These are phyloP conservation scores for Rhyacophila evoluta DNA, from an alignment of 2,888 invertebrate species.

Conservation along the genomic window DNA sequence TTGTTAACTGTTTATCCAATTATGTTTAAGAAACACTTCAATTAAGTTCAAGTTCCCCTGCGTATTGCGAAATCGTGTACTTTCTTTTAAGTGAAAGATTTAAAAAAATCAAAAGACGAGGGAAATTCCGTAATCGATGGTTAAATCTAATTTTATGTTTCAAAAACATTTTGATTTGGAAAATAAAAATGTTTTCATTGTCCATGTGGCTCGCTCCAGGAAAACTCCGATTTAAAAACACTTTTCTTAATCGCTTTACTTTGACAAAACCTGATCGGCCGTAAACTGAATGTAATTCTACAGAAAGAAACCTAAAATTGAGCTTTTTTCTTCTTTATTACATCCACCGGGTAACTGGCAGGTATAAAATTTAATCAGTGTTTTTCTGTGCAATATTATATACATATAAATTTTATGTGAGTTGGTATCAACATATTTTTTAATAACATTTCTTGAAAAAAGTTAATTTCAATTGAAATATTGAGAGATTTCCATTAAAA, in stretches of 20 bases:
- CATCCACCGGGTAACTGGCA: background rate
- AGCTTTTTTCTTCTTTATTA: conserved; percentile 13
- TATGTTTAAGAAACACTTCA: no score
- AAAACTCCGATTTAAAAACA: conserved; percentile 8
- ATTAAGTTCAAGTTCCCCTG: no score
- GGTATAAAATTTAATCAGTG: conserved; percentile 22
- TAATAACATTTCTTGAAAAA: background rate
- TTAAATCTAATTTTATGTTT: background rate
- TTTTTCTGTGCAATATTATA: background rate
- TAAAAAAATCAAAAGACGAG: no score
- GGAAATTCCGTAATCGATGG: background rate
- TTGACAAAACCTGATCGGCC: conserved; percentile 38
- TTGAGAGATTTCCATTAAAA: background rate
- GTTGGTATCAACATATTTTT: background rate
- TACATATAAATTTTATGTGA: background rate
- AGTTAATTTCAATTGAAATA: conserved; percentile 10
- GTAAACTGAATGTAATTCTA: conserved; percentile 27
- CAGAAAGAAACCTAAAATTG: conserved; percentile 16
- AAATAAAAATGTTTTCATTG: conserved; percentile 24
- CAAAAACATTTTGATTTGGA: conserved; percentile 1
- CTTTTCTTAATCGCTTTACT: conserved; percentile 37
- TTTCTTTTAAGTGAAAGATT: no score
- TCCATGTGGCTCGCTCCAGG: background rate
- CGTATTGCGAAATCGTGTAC: no score
- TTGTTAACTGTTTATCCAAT: no score